Evolutionary conservation across 2,113 vertebrate genomes (phyloP), one percentile per base, ranked within the genome.

Genomic region (Lepus timidus): DNA sequence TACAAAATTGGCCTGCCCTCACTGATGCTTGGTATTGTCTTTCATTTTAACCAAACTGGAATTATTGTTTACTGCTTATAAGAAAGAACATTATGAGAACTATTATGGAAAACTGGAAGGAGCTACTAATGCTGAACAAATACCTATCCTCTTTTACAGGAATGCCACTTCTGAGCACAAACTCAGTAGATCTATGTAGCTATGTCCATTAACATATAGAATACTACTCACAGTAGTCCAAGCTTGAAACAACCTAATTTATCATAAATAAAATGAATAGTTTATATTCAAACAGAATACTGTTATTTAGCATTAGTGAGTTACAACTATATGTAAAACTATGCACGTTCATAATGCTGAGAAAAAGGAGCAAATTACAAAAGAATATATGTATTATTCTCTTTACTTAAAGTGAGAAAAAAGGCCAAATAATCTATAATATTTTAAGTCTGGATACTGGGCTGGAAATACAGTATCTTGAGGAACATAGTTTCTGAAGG

Each of bases 401-500:
- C 75, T 27, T 85, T 89, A 68, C n/a, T 55, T 83, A 76, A 94
- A 36, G 51, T 49, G 61, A 68, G 29, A 61, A 83, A 88, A 88
- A 84, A 49, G 33, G 49, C 36, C 31, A 84, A 36, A 33, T 68
- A 58, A 85, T 67, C 6, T n/a, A 44, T 61, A 55, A 8, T 65
- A 17, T 80, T 55, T n/a, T 22, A 85, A 83, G 12, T 79, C 44
- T 85, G 29, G n/a, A 90, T 20, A 90, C 10, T 81, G 17, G 67
- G 64, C 27, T 79, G 17, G 23, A 62, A 58, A 6, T 73, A 3
- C 55, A 33, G 33, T n/a, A 74, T 33, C 19, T 44, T 65, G 61
- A 80, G 64, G 23, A 5, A 8, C 73, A 33, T 9, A 14, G 55
- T 58, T 17, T 58, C 55, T 58, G 55, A 58, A 19, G 22, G 31